Evolutionary conservation across 1,140 invertebrate species (phyloP).

Genomic region (Asobara japonica): DNA sequence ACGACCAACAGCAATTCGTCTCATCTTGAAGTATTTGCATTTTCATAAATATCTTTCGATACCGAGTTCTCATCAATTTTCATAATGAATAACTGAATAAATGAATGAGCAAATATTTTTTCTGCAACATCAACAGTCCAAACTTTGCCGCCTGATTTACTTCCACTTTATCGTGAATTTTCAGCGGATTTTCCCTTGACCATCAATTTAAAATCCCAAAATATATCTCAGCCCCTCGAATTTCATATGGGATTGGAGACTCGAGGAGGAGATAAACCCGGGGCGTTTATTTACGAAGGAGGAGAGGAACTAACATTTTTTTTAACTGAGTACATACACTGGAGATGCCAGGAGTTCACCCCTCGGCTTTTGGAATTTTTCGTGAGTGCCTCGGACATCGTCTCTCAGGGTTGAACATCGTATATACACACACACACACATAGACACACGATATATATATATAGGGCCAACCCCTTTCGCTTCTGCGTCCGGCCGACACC

Average conservation of each 20-base stretch:
- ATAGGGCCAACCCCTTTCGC: conserved; percentile 43
- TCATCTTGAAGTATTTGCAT: too few species aligned
- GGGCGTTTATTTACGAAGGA: conserved; percentile 48
- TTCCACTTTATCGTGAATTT: background rate
- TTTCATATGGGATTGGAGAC: background rate
- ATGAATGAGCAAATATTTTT: too few species aligned
- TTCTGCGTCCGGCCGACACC: conserved; percentile 45
- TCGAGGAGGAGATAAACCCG: conserved; percentile 24
- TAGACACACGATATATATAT: too few species aligned
- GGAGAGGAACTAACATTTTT: background rate
- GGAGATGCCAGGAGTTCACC: background rate
- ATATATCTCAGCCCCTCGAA: background rate
- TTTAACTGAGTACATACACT: conserved; percentile 15
- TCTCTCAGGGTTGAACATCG: conserved; percentile 25
- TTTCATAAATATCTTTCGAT: too few species aligned
- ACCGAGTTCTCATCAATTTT: too few species aligned
- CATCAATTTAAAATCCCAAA: conserved; percentile 7
- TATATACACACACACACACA: too few species aligned
- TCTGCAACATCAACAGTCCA: background rate
- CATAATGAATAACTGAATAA: too few species aligned
- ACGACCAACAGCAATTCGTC: too few species aligned
- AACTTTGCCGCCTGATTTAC: background rate
- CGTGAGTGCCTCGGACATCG: conserved; percentile 34
- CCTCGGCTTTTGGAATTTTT: conserved; percentile 35
- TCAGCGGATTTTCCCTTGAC: background rate